Evolutionary conservation across 2,888 invertebrate genomes (phyloP).

Genomic region (Gari tellinella): DNA sequence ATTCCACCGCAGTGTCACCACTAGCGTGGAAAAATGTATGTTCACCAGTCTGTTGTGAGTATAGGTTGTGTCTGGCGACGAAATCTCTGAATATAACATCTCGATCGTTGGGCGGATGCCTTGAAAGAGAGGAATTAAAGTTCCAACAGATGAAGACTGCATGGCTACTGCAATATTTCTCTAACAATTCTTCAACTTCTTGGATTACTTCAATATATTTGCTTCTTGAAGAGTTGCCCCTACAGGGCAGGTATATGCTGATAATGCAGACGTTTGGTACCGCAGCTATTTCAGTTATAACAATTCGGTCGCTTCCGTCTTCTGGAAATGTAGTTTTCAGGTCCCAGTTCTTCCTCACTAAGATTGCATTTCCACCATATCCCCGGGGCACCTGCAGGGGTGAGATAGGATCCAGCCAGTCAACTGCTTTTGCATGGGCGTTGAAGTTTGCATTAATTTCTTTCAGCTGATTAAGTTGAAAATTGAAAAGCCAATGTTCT

Average conservation of each 20-base stretch:
- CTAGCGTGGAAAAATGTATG: no score
- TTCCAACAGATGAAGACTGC: no score
- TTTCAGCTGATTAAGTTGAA: no score
- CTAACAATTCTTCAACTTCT: not conserved
- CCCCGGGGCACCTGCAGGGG: conserved; percentile 2
- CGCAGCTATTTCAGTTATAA: not conserved
- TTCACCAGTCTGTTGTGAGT: no score
- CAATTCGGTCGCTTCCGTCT: not conserved
- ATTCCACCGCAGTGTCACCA: no score
- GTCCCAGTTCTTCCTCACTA: no score
- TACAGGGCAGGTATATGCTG: not conserved
- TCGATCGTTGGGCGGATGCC: conserved; percentile 7
- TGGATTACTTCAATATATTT: not conserved
- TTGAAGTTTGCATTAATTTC: not conserved
- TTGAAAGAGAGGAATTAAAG: not conserved
- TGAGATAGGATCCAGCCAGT: not conserved
- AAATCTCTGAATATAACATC: not conserved
- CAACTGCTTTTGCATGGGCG: not conserved
- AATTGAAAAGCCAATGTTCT: conserved; percentile 1
- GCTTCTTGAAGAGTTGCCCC: not conserved
- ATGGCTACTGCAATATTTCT: not conserved
- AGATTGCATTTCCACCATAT: no score
- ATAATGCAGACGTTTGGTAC: not conserved
- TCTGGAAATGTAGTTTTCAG: no score
- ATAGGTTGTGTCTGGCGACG: no score